Conservation (phyloP, 2,888 invertebrate species). For the Agapetus fuscipes region DNA sequence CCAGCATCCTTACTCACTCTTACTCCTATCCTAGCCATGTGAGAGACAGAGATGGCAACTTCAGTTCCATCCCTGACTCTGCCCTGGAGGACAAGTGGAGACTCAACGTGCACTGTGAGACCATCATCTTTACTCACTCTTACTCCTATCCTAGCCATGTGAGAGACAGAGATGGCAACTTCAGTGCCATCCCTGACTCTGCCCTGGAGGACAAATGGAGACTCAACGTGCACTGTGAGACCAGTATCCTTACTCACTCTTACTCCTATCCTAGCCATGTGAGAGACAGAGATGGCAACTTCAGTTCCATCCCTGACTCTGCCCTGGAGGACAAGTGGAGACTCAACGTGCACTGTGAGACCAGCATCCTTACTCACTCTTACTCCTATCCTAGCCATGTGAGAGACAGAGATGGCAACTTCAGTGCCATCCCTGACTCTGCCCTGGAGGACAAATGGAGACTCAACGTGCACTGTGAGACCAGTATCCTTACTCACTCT, state of each 20-base stretch:
- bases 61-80: slow-evolving; percentile 71
- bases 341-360: slow-evolving; percentile 83
- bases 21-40: too few species aligned
- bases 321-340: slow-evolving; percentile 81
- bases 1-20: slow-evolving; percentile 12
- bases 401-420: too few species aligned
- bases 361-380: too few species aligned
- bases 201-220: slow-evolving; percentile 81
- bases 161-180: too few species aligned
- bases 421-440: slow-evolving; percentile 69
- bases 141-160: too few species aligned
- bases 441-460: slow-evolving; percentile 81
- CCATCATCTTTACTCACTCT: slow-evolving; percentile 13
- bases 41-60: too few species aligned
- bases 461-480: slow-evolving; percentile 83
- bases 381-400: too few species aligned
- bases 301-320: slow-evolving; percentile 69
- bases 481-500: too few species aligned
- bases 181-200: slow-evolving; percentile 71
- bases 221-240: slow-evolving; percentile 83
- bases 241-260: slow-evolving; percentile 12
- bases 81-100: slow-evolving; percentile 81
- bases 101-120: slow-evolving; percentile 83
- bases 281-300: too few species aligned
- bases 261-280: too few species aligned